Evolutionary conservation across 1,140 invertebrate genomes (phyloP), one percentile per base, ranked within the genome.

Genomic region (Aphaenogaster rudis): DNA sequence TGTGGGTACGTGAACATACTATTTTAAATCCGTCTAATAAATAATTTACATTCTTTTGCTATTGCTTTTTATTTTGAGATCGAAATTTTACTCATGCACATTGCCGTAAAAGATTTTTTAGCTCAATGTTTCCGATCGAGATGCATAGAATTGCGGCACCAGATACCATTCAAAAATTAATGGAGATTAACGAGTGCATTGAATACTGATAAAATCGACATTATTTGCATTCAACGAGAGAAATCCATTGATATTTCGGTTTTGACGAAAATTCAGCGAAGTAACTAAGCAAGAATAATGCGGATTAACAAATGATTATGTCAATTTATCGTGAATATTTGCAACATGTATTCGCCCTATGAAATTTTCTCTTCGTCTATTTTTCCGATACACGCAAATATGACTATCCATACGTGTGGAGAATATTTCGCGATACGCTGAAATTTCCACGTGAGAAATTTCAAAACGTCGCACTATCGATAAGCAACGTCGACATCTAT

Each of bases 401-500:
- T 11, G 39, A 71, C 17, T 59, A 76, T 15, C 3, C 52, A 13
- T 45, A 28, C 67, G 21, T 9, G 17, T 39, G n/a, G 17, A 28
- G 33, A 72, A 61, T 61, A 76, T 76, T 84, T 61, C 11, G 42
- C 42, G 69, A 76, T 84, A 82, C 42, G 54, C 9, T 48, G 57
- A 76, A 76, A 84, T 84, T 84, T 84, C 54, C 57, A 84, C 69
- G 17, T 84, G 80, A 84, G 33, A 50, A 84, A 84, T 74, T 76
- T 84, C 36, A 54, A 74, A 84, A 59, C 33, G 13, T 67, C 50
- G 17, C 17, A 45, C 69, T 84, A 74, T 84, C 80, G 21, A 76
- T 76, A 76, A 76, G 42, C 69, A 63, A 76, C 69, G 69, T 84
- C 80, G 57, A 48, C 69, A 76, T 76, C 42, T 76, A 74, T 84